Percentiles rank a stretch among this genome's conserved stretches.
Evolutionary conservation across 2,113 vertebrate species (phyloP).

Genomic region (Halcyon malimbica): DNA sequence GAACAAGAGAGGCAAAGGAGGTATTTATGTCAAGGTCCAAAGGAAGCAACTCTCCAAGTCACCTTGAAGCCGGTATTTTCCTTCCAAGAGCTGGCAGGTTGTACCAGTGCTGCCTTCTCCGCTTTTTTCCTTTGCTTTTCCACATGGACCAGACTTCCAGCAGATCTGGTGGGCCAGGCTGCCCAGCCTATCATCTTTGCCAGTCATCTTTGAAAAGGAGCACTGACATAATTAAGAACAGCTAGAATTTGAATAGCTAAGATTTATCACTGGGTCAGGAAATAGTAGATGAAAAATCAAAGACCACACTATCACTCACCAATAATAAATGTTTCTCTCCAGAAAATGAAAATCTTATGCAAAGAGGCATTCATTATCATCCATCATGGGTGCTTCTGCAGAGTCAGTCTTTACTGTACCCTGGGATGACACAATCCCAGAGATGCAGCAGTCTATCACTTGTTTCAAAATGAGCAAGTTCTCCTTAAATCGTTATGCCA

Average conservation of each 20-base stretch:
- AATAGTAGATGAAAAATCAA: neutral
- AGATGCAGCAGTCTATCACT: neutral
- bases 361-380: conserved; percentile 20
- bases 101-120: neutral
- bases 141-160: neutral
- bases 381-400: neutral
- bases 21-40: neutral
- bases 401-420: neutral
- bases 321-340: neutral
- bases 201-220: neutral
- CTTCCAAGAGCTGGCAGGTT: neutral
- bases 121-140: neutral
- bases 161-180: neutral
- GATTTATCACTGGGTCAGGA: neutral
- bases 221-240: neutral
- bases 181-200: neutral
- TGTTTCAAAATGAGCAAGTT: neutral
- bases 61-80: neutral
- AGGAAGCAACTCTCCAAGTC: neutral
- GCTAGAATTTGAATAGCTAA: neutral
- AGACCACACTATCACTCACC: neutral
- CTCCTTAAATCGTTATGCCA: neutral
- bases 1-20: neutral
- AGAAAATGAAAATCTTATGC: neutral
- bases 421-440: neutral